Evolutionary conservation across 1,140 invertebrate species (phyloP).

Genomic region (Platyura marginata): DNA sequence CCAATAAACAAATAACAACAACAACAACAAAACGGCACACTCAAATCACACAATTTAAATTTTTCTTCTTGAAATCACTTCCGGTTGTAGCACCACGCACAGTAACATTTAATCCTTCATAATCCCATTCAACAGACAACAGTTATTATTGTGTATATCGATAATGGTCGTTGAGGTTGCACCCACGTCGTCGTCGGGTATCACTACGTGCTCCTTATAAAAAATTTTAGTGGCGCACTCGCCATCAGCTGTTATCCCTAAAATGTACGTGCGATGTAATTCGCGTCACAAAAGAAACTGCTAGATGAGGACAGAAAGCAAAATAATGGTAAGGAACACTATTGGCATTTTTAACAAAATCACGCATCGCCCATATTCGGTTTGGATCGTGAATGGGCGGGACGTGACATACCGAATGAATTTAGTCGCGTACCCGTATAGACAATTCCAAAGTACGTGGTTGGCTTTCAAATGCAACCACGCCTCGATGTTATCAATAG

Average conservation of each 20-base stretch:
- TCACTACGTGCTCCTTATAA: background rate
- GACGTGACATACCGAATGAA: constrained; percentile 14
- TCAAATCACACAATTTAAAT: too few relatives aligned
- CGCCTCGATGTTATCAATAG: constrained; percentile 4
- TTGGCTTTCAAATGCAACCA: constrained; percentile 5
- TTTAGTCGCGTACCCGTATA: constrained; percentile 3
- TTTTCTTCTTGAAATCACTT: background rate
- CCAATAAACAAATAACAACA: background rate
- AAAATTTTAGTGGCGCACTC: background rate
- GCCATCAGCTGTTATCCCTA: background rate
- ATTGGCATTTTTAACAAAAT: constrained; percentile 14
- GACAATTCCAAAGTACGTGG: constrained; percentile 17
- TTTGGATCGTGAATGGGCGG: constrained; percentile 24
- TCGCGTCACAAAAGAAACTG: constrained; percentile 3
- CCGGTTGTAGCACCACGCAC: background rate
- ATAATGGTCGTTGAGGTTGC: background rate
- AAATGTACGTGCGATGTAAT: constrained; percentile 1
- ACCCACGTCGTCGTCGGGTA: background rate
- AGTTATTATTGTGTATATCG: background rate
- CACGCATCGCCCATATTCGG: constrained; percentile 13
- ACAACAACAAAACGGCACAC: too few relatives aligned
- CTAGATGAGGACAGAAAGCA: background rate
- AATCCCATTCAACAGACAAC: background rate
- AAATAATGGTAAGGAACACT: background rate
- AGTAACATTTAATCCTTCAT: background rate